Evolutionary conservation across 2,113 vertebrate species (phyloP).

Genomic region (Leuciscus idus): DNA sequence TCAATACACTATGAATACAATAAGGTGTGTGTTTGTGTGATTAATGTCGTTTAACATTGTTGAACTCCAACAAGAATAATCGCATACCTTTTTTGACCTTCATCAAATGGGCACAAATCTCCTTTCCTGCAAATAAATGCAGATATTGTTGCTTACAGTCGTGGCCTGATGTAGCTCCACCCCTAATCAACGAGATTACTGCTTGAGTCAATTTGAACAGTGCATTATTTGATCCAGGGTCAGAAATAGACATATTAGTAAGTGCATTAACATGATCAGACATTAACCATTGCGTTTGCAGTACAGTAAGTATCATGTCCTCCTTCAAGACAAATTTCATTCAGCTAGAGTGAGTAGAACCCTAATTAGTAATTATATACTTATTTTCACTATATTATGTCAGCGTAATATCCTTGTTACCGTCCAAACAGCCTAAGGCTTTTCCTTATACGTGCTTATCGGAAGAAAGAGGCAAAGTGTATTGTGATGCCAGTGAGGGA

Average conservation of each 20-base stretch:
- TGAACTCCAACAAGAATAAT: constrained; percentile 6
- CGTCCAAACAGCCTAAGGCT: constrained; percentile 52
- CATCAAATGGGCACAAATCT: background rate
- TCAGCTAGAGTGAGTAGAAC: constrained; percentile 61
- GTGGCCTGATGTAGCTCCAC: constrained; percentile 19
- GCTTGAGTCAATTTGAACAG: constrained; percentile 23
- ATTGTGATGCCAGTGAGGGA: constrained; percentile 71
- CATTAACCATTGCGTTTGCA: background rate
- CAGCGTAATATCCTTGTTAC: constrained; percentile 25
- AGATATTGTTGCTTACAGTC: background rate
- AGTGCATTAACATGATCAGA: constrained; percentile 42
- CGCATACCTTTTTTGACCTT: background rate
- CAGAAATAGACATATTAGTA: constrained; percentile 30
- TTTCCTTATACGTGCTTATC: constrained; percentile 58
- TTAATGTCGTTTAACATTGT: background rate
- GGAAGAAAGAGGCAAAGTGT: constrained; percentile 57
- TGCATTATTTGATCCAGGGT: constrained; percentile 16
- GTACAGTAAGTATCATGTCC: constrained; percentile 35
- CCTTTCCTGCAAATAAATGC: constrained; percentile 2
- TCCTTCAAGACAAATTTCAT: constrained; percentile 67
- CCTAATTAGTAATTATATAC: constrained; percentile 61
- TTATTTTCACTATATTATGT: constrained; percentile 51
- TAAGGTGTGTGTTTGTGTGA: background rate
- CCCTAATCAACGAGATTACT: constrained; percentile 15
- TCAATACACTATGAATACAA: background rate